Base-by-base conservation (phyloP, 2,797 vertebrate species). In the Gymnocypris eckloni region DNA sequence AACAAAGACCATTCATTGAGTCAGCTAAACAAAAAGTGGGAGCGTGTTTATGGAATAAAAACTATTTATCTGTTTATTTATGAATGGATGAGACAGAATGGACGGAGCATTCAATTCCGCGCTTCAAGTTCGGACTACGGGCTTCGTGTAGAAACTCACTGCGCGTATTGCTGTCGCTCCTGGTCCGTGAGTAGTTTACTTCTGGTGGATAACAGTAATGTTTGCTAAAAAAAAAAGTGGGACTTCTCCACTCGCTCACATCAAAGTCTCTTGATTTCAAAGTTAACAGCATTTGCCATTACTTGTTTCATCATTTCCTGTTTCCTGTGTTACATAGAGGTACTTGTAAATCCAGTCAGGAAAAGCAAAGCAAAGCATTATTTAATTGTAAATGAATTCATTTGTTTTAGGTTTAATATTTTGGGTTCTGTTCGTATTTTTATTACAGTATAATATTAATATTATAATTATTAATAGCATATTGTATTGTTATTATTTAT, bases 221-320 rank as follows among this genome's bases (percentile, higher is more conserved):
- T 18, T 1, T 4, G 18, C 37, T 41, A 28, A 28, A 59, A 4
- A 52, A 2, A 4, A 25, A 52, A 1, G 2, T 0, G 2, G 3
- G 25, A 25, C n/a, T 25, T 15, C 54, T 41, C 4, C 20, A 48
- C 25, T 48, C 43, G 41, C 20, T 85, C 15, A 4, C 28, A 8
- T 28, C 28, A 28, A 28, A 28, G 28, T 28, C 28, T 28, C 28
- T 54, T 20, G 52, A 54, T 85, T 85, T 85, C 78, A 85, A 85
- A 85, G 54, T 28, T 33, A 39, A 15, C 12, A 41, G 20, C 69
- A 2, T 41, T 43, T 25, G 20, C 25, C 43, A 66, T 61, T 10
- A 20, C 25, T 5, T n/a, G 8, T 20, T 48, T 50, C 77, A 41
- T 72, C 84, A 85, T 13, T 85, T 85, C 77, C 84, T 37, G 77